Evolutionary conservation across 1,140 invertebrate genomes (phyloP), one percentile per base, ranked within the genome.

Genomic region (Dolichoris vasculosae): DNA sequence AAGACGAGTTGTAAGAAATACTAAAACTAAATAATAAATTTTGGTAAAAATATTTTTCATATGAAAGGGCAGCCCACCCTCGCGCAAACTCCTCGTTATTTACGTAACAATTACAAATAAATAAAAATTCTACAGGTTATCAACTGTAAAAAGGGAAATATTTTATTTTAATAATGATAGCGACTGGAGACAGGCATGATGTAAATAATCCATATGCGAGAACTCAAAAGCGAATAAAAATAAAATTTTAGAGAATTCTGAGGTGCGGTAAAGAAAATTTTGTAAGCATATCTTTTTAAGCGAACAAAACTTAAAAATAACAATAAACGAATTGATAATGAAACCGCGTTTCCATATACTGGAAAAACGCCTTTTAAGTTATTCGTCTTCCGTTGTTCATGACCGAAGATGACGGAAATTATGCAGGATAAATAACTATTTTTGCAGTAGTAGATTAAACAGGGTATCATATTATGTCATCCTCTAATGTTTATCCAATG

Each of bases 61-160:
- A 59, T 59, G 1, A 1, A 59, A 26, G 55, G 55, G 55, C 55
- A 59, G 55, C 55, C 55, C 55, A 59, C 55, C 55, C 55, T 26
- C 55, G 55, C 55, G 55, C 55, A 26, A 75, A 69, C 15, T 75
- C 90, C 90, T 89, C 89, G 91, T 86, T 87, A 90, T 91, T 89
- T 90, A 89, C 84, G 23, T 59, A 84, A 64, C 30, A 48, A 86
- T 86, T 90, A 88, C 89, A 91, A 88, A 90, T 26, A 40, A 89
- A 88, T 87, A 88, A 89, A 91, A 91, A 90, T 90, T 71, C 20
- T 79, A 26, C 43, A 38, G 75, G 46, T 91, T 89, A 87, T 91
- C 88, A 85, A 71, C 43, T 73, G 88, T 87, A 48, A 89, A 82
- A 87, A 86, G 86, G 38, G 13, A 71, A n/a, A 71, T 63, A 69